Evolutionary conservation across 1,140 invertebrate species (phyloP), one percentile per base, ranked within the genome.

Genomic region (Andrena cerasifolii): DNA sequence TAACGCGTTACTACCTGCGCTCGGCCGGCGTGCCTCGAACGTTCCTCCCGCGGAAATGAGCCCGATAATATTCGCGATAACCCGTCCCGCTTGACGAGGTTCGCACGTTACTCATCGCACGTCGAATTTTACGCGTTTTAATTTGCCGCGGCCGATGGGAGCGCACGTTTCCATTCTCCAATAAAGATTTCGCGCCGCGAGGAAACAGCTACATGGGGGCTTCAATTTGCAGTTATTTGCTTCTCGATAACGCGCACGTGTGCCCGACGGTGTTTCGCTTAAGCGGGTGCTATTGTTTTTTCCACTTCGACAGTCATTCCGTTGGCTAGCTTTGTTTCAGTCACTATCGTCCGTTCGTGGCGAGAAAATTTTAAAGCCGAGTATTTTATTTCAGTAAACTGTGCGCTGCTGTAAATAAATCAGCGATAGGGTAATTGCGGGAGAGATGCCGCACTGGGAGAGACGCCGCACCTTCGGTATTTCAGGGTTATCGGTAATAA

Each of bases 21-120:
- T 79, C 16, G 31, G 63, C 63, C 70, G 59, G 28, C 33, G 47
- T 53, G 66, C 54, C 65, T 51, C 14, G 53, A 36, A 31, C 45
- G 33, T 71, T 77, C 49, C 63, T n/a, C 40, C 58, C 14, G 65
- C 63, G 81, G 62, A 82, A 83, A 83, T 70, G 75, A 83, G 74
- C 14, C 59, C 28, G 80, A 83, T 83, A 83, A 81, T 66, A 43
- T 26, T 40, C 28, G 18, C 62, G 80, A 82, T 82, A 82, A 75
- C 54, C 54, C 62, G 58, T 67, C 36, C 62, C 59, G 58, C 75
- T 80, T 10, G 36, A 5, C 36, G 10, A 40, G 3, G 36, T 10
- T 51, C 68, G 59, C 70, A 70, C 56, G 36, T 40, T 18, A 0
- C 49, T 12, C 4, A 0, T 54, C 31, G 6, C 33, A 16, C 40